Conservation (phyloP, 2,888 invertebrate species). For the Deroplatys truncata region DNA sequence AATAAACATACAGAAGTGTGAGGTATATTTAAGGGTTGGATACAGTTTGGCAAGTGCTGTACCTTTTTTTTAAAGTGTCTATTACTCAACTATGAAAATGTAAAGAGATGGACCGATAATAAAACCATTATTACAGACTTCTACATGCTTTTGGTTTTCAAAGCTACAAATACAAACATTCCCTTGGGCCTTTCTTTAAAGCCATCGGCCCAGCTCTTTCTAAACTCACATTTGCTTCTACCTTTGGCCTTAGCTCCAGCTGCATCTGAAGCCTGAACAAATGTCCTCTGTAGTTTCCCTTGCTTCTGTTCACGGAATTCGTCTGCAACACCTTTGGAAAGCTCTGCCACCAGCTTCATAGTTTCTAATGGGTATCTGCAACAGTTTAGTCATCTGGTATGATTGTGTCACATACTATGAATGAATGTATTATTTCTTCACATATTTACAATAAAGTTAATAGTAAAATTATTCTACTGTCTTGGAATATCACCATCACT, state of each 20-base stretch:
- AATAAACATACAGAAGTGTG: too few species aligned
- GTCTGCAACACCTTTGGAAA: conserved; percentile 70
- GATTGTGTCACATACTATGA: too few species aligned
- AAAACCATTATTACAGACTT: neutral
- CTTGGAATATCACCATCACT: too few species aligned
- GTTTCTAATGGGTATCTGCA: conserved; percentile 74
- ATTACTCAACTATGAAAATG: neutral
- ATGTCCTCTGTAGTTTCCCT: conserved; percentile 65
- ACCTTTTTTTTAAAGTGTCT: too few species aligned
- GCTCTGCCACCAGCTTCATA: conserved; percentile 70
- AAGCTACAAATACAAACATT: neutral
- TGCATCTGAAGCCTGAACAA: conserved; percentile 72
- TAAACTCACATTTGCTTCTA: conserved; percentile 40
- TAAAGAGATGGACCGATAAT: neutral
- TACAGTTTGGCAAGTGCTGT: too few species aligned
- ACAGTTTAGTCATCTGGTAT: conserved; percentile 16
- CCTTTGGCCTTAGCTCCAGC: conserved; percentile 72
- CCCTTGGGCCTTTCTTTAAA: neutral
- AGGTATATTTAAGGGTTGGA: too few species aligned
- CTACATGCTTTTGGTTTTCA: neutral
- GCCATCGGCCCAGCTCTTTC: neutral
- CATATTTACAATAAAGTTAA: too few species aligned
- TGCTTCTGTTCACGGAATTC: conserved; percentile 63
- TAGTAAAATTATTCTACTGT: too few species aligned
- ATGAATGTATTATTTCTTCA: too few species aligned